Evolutionary conservation across 2,797 vertebrate genomes (phyloP), one percentile per base, ranked within the genome.

Genomic region (Phataginus tetradactyla): DNA sequence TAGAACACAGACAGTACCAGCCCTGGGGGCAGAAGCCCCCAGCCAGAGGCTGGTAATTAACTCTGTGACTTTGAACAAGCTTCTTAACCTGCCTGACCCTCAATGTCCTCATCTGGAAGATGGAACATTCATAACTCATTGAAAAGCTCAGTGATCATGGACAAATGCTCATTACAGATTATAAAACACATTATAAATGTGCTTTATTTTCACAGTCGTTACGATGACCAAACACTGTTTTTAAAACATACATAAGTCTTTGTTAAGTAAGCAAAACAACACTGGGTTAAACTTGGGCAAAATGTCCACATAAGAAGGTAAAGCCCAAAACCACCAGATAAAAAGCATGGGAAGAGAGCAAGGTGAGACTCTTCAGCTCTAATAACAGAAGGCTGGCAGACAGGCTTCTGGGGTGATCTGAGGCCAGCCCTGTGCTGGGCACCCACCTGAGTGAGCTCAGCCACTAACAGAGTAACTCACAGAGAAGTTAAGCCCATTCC

Each of bases 391-490:
- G 57, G 71, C 49, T 2, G 11, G 37, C 72, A 45, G 75, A 32
- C 2, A 0, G 0, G 0, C 2, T 72, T 23, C 80, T 53, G 80
- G 29, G 79, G 53, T 9, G 25, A 13, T 2, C 0, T 37, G 1
- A 2, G 4, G 8, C 42, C 12, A 71, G 29, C 32, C 4, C 21
- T 0, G 23, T 4, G 23, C 49, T 4, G 21, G 37, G 37, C 34
- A 15, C 27, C 7, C 15, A 12, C 20, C 18, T 3, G 32, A 29
- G 39, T 78, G 25, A 5, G 45, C 57, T 74, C 69, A 27, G 45
- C 14, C 75, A 63, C 29, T 49, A 17, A 32, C 55, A 42, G 12
- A 71, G 11, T 5, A 84, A 29, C n/a, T 53, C 7, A 49, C 7
- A 37, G 59, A 45, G 66, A 81, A 71, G 1, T 39, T 18, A 34